Evolutionary conservation across 2,888 invertebrate species (phyloP), one percentile per base, ranked within the genome.

Genomic region (Dicyrtoma fusca): DNA sequence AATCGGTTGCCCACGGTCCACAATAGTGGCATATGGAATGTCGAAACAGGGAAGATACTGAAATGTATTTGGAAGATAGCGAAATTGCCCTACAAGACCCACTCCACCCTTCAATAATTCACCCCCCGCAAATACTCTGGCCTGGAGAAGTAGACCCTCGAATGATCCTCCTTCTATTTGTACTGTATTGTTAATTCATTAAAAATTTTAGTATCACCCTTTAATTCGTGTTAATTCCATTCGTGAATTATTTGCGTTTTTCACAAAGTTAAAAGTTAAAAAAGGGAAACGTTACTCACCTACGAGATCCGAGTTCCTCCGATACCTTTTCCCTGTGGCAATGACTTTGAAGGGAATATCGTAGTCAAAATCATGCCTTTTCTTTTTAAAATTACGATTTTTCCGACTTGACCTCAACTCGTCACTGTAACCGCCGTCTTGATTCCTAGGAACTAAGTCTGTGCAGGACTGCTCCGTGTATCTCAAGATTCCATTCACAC

Each of bases 131-230:
- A 78, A 73, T 1, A 69, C 73, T 21, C 80, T 51, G 19, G 72
- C 73, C 74, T 80, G 80, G 1, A 80, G 8, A 61, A 80, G 70
- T 13, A 80, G 25, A 19, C 76, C 80, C 57, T 79, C 78, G 44
- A 77, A 78, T 26, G 74, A 69, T 10, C 75, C 76, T 25, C 80
- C 80, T 66, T 79, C 78, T 51, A 80, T 71, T 66, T 72, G 71
- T 13, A 80, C 80, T 80, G 55, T 19, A 13, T 26, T 11, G 44
- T 23, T 49, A 17, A 11, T 45, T 25, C 10, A 19, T 25, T 23
- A 49, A 10, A 47, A 65, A 65, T 8, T n/a, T n/a, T n/a, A n/a
- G n/a, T n/a, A n/a, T n/a, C n/a, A n/a, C n/a, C n/a, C n/a, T n/a
- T n/a, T n/a, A n/a, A n/a, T n/a, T n/a, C n/a, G n/a, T n/a, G n/a